These are phyloP conservation scores for Calliphora vomitoria DNA, from an alignment of 2,888 invertebrate genomes.

Conservation along the genomic window DNA sequence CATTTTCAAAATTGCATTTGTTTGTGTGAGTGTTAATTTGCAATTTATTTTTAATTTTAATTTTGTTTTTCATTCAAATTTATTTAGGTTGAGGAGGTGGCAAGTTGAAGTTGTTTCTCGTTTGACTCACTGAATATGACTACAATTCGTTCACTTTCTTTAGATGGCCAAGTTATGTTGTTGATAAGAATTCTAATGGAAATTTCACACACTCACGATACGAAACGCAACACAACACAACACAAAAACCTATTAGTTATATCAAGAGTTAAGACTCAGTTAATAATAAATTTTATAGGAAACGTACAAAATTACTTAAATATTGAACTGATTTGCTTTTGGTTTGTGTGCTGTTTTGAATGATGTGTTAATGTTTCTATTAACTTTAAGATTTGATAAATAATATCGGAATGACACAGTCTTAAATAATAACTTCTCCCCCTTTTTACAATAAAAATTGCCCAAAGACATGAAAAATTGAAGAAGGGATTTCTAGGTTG, in stretches of 20 bases:
- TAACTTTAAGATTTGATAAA: slow-evolving; percentile 62
- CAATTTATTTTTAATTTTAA: slow-evolving; percentile 28
- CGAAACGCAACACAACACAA: background rate
- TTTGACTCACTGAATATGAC: slow-evolving; percentile 50
- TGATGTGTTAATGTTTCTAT: slow-evolving; percentile 27
- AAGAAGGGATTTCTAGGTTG: slow-evolving; percentile 28
- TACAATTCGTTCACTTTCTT: slow-evolving; percentile 52
- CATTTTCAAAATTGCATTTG: background rate
- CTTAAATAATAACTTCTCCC: slow-evolving; percentile 30
- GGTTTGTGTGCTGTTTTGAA: background rate
- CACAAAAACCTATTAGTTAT: slow-evolving; percentile 51
- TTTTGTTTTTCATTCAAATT: slow-evolving; percentile 25
- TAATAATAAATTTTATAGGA: background rate
- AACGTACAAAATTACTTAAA: background rate
- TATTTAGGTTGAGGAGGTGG: slow-evolving; percentile 22
- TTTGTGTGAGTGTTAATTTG: background rate
- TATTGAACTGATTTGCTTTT: slow-evolving; percentile 29
- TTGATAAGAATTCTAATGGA: slow-evolving; percentile 64
- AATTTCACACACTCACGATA: slow-evolving; percentile 34
- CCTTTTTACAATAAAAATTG: background rate
- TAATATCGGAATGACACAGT: slow-evolving; percentile 59
- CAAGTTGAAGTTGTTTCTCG: slow-evolving; percentile 45
- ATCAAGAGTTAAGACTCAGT: slow-evolving; percentile 41
- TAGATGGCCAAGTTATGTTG: slow-evolving; percentile 65
- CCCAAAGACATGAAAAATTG: background rate